Evolutionary conservation across 2,888 invertebrate genomes (phyloP).

Genomic region (Saturnia pavonia): DNA sequence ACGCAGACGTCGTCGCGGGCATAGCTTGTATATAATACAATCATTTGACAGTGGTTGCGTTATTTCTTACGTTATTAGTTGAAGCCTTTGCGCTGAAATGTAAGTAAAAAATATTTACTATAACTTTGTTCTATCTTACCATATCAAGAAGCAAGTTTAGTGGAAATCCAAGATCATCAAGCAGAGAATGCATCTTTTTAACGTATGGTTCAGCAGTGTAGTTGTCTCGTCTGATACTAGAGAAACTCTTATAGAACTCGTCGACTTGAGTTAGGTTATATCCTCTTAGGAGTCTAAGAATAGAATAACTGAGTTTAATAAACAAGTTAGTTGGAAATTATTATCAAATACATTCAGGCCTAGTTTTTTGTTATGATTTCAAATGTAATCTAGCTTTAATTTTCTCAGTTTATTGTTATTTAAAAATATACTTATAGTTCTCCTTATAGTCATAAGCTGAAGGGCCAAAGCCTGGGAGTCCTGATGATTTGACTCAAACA

Average conservation of each 20-base stretch:
- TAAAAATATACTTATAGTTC: too few relatives aligned
- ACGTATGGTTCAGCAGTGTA: constrained; percentile 43
- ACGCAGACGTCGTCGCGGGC: too few relatives aligned
- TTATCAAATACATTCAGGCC: neutral
- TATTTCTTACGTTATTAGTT: too few relatives aligned
- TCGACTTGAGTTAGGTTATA: constrained; percentile 48
- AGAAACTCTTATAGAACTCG: constrained; percentile 58
- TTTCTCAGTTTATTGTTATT: neutral
- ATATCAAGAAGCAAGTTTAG: constrained; percentile 42
- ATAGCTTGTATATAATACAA: neutral
- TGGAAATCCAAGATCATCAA: constrained; percentile 56
- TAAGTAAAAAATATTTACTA: too few relatives aligned
- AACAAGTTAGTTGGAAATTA: neutral
- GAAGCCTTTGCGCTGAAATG: too few relatives aligned
- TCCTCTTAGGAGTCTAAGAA: constrained; percentile 50
- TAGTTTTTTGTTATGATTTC: neutral
- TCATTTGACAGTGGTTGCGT: too few relatives aligned
- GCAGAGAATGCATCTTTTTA: constrained; percentile 56
- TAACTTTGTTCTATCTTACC: constrained; percentile 37
- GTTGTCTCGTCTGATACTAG: constrained; percentile 34
- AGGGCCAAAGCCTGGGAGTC: too few relatives aligned
- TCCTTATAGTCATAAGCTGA: too few relatives aligned
- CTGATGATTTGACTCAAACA: too few relatives aligned
- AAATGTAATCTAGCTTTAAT: neutral
- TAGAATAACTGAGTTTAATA: neutral